Percentiles rank a stretch among this genome's conserved stretches.
phyloP scores from a whole-genome alignment of 2,113 vertebrate genomes.

The Plestiodon gilberti region DNA sequence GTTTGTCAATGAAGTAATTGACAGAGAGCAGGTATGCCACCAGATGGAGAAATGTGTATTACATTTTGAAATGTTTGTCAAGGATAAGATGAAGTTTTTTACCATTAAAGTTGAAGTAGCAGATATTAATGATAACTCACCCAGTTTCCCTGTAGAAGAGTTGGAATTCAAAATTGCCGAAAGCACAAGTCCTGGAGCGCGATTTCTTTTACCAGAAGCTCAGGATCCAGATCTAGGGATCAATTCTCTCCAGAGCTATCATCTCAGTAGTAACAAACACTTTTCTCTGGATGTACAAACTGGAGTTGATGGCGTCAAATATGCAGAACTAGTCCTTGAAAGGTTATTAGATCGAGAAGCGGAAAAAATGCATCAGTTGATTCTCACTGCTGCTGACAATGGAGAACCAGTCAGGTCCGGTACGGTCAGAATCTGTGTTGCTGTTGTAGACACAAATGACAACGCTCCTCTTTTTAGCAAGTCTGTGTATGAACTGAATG shows the following conservation, averaged over 20 bases:
- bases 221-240: conserved; percentile 74
- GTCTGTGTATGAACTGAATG: conserved; percentile 57
- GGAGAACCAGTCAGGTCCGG: conserved; percentile 51
- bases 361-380: conserved; percentile 49
- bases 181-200: conserved; percentile 63
- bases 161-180: conserved; percentile 76
- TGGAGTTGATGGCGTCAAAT: conserved; percentile 60
- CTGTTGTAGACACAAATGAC: conserved; percentile 68
- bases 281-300: conserved; percentile 63
- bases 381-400: conserved; percentile 53
- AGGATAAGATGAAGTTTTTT: conserved; percentile 74
- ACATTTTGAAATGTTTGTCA: conserved; percentile 75
- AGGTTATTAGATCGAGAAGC: conserved; percentile 72
- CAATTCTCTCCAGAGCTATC: conserved; percentile 75
- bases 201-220: conserved; percentile 70
- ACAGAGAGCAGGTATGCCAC: conserved; percentile 77
- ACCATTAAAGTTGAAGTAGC: conserved; percentile 72
- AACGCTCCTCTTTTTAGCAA: conserved; percentile 74
- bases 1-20: conserved; percentile 72
- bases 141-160: conserved; percentile 66
- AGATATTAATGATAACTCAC: conserved; percentile 80
- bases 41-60: conserved; percentile 71
- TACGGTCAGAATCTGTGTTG: conserved; percentile 36
- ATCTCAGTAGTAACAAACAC: conserved; percentile 70
- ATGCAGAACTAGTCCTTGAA: conserved; percentile 74